phyloP scores from a whole-genome alignment of 1,140 invertebrate species.

The Zaprionus tsacasi region DNA sequence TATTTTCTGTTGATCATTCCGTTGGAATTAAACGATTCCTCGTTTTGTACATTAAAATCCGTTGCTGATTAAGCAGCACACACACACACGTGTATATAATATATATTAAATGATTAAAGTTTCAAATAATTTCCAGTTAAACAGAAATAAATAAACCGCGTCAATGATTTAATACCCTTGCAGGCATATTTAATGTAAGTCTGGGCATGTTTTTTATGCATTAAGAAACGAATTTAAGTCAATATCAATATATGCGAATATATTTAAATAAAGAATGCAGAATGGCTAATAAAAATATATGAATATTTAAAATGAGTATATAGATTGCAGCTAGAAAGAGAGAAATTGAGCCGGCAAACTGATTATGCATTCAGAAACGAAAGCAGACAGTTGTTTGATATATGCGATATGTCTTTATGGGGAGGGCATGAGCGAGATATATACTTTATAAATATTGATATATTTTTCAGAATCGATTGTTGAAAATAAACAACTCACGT shows the following conservation, averaged over 20 bases:
- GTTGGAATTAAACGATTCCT: background rate
- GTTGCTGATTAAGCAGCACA: background rate
- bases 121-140: background rate
- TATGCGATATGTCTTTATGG: constrained; percentile 1
- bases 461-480: background rate
- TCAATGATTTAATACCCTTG: constrained; percentile 8
- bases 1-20: background rate
- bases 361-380: background rate
- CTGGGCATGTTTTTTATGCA: background rate
- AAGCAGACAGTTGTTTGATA: background rate
- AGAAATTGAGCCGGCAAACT: background rate
- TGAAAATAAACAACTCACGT: background rate
- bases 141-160: constrained; percentile 2
- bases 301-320: background rate
- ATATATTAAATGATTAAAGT: background rate
- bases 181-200: background rate
- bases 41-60: background rate
- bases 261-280: background rate
- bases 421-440: background rate
- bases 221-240: background rate
- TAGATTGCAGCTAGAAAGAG: background rate
- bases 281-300: constrained; percentile 8
- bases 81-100: background rate
- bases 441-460: constrained; percentile 6
- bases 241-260: background rate